Conservation (phyloP, 2,888 invertebrate species). For the Carcina quercana region DNA sequence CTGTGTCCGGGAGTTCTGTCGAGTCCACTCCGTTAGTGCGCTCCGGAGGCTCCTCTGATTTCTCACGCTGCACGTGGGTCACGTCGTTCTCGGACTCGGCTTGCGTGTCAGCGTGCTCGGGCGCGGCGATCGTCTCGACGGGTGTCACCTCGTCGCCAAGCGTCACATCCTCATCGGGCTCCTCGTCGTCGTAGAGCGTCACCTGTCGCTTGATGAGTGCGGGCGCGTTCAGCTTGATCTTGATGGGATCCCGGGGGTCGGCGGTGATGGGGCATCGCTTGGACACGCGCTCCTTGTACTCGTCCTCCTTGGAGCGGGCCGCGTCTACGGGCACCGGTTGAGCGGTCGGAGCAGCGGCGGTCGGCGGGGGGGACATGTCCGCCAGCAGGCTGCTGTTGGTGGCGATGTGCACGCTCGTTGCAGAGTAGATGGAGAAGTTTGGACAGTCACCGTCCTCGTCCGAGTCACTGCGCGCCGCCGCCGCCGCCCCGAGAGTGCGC, state of each 20-base stretch:
- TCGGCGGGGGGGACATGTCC: constrained; percentile 17
- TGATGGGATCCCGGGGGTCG: constrained; percentile 54
- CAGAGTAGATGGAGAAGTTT: constrained; percentile 89
- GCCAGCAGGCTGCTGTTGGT: constrained; percentile 18
- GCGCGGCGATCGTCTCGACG: neutral
- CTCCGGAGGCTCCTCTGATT: neutral
- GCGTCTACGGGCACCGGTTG: constrained; percentile 19
- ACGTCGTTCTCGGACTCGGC: neutral
- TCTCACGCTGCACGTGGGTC: neutral
- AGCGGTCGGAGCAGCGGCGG: constrained; percentile 21
- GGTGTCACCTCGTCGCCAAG: neutral
- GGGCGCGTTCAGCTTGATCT: constrained; percentile 56
- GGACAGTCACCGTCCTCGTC: constrained; percentile 83
- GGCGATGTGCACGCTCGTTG: constrained; percentile 84
- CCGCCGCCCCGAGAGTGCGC: constrained; percentile 31
- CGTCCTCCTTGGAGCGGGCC: constrained; percentile 26
- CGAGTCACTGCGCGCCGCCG: constrained; percentile 45
- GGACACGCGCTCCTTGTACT: constrained; percentile 52
- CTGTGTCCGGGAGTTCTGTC: neutral
- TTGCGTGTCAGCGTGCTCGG: constrained; percentile 1
- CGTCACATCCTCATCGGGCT: constrained; percentile 17
- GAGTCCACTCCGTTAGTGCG: neutral
- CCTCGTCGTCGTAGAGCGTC: constrained; percentile 72
- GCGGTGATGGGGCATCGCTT: constrained; percentile 53
- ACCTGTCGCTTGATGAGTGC: constrained; percentile 68